Evolutionary conservation across 2,113 vertebrate genomes (phyloP).

Genomic region (Athene cunicularia): DNA sequence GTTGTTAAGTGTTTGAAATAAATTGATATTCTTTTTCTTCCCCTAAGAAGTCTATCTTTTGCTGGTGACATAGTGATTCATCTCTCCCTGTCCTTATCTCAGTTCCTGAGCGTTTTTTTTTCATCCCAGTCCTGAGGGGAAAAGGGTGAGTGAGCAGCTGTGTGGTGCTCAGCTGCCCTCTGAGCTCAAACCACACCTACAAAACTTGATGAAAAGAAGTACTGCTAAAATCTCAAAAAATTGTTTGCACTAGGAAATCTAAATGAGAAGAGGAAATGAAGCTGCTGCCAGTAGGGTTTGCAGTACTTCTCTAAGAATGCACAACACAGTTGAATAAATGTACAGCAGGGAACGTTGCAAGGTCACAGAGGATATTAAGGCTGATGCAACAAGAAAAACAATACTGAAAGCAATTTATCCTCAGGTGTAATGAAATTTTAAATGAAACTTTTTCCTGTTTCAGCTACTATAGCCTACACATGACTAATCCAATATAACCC

Average conservation of each 20-base stretch:
- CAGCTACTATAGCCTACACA: not conserved
- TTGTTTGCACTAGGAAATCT: not conserved
- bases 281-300: not conserved
- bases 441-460: not conserved
- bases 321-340: not conserved
- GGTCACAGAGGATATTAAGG: not conserved
- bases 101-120: no score
- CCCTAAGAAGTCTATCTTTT: no score
- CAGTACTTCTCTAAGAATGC: not conserved
- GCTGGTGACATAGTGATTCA: no score
- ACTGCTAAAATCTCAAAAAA: not conserved
- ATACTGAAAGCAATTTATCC: not conserved
- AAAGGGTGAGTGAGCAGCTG: no score
- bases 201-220: not conserved
- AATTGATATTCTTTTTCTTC: no score
- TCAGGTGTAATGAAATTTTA: not conserved
- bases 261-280: not conserved
- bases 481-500: not conserved
- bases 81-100: no score
- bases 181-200: not conserved
- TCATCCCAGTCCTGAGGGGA: no score
- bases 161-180: no score
- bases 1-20: no score
- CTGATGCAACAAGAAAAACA: not conserved
- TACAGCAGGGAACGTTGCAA: not conserved